Percentiles rank a stretch among this genome's conserved stretches.
Conservation (phyloP, 2,113 vertebrate genomes). For the Triplophysa dalaica region DNA sequence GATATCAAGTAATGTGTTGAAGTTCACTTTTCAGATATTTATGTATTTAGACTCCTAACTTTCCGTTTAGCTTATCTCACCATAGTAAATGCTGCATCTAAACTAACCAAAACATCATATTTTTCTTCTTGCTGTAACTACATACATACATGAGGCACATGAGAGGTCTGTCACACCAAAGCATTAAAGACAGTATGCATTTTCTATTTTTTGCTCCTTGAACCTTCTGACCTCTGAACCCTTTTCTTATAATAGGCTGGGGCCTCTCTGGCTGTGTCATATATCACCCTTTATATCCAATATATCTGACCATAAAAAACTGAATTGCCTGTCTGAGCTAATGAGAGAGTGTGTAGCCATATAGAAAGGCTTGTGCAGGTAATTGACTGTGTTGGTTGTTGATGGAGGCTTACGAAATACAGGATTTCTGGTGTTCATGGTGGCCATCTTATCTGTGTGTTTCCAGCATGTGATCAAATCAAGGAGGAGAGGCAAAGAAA, state of each 20-base stretch:
- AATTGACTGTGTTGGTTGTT: conserved; percentile 16
- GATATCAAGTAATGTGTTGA: no score
- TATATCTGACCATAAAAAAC: conserved; percentile 61
- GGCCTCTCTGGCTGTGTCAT: conserved; percentile 48
- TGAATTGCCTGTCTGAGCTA: conserved; percentile 59
- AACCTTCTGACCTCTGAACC: conserved; percentile 61
- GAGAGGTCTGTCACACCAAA: neutral
- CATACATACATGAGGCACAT: neutral
- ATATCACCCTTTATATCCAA: conserved; percentile 61
- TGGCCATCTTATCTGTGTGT: neutral
- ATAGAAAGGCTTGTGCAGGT: conserved; percentile 11
- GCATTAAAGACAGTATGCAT: conserved; percentile 19
- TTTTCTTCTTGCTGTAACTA: neutral
- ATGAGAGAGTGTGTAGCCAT: conserved; percentile 65
- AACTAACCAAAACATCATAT: no score
- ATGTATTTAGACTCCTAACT: neutral
- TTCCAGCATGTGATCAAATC: neutral
- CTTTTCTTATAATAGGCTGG: conserved; percentile 52
- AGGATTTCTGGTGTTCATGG: conserved; percentile 38
- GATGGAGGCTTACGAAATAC: neutral
- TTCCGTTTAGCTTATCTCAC: neutral
- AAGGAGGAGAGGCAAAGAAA: neutral
- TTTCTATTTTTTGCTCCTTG: neutral
- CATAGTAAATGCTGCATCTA: neutral
- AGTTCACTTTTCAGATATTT: no score